Evolutionary conservation across 2,113 vertebrate species (phyloP).

Genomic region (Micronycteris hirsuta): DNA sequence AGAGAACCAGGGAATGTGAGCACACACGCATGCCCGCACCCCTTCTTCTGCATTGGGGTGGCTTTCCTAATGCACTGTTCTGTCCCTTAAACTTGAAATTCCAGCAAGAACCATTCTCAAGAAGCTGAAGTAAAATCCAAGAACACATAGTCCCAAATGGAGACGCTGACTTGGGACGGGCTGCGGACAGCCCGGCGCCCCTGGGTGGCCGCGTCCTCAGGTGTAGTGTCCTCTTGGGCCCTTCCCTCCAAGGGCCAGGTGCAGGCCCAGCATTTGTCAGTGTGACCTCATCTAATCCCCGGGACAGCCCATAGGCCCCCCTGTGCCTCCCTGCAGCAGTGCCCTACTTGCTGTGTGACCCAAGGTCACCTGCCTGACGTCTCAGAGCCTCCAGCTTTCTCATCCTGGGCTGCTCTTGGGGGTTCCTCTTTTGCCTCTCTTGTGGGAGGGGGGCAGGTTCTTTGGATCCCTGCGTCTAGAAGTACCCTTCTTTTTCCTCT

Average conservation of each 20-base stretch:
- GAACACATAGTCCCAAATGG: not conserved
- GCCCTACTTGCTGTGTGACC: not conserved
- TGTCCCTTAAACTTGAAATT: not conserved
- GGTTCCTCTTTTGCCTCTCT: not conserved
- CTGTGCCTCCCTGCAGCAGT: not conserved
- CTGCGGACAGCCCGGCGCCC: not conserved
- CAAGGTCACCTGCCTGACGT: not conserved
- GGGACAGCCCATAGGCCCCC: not conserved
- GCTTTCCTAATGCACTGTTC: not conserved
- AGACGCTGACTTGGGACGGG: not conserved
- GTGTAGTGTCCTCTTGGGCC: not conserved
- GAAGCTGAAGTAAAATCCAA: not conserved
- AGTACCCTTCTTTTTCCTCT: not conserved
- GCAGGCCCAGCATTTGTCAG: not conserved
- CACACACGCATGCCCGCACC: rapidly evolving
- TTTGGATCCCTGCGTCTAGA: not conserved
- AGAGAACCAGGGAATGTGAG: not conserved
- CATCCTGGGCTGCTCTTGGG: too few species aligned
- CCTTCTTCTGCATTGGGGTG: not conserved
- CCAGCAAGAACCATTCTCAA: not conserved
- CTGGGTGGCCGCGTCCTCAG: not conserved
- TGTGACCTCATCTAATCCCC: not conserved
- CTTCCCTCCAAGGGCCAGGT: not conserved
- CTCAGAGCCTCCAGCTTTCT: not conserved
- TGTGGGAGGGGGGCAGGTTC: not conserved